These are phyloP conservation scores for Crocuta crocuta DNA, from an alignment of 2,113 vertebrate species.

Conservation along the genomic window DNA sequence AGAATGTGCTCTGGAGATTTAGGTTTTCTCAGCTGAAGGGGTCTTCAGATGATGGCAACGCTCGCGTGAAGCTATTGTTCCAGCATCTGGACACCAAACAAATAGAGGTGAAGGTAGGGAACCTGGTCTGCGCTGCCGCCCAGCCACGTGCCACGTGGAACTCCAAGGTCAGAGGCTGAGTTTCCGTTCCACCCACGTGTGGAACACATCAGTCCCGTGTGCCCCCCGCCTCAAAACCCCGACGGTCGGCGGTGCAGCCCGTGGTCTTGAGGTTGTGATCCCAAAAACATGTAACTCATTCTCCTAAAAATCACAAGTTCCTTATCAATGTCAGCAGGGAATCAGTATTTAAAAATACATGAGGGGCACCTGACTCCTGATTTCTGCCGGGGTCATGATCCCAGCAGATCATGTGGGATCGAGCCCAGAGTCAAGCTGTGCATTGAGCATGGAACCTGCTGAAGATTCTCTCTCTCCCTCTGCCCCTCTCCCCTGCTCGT, in stretches of 20 bases:
- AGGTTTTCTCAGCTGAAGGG: conserved; percentile 98
- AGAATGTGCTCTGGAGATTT: conserved; percentile 94
- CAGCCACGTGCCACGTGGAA: accelerated
- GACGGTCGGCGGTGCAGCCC: not conserved
- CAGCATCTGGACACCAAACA: conserved; percentile 94
- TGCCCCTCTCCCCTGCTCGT: not conserved
- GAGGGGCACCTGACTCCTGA: not conserved
- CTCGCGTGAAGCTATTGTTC: conserved; percentile 94
- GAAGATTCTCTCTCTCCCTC: not conserved
- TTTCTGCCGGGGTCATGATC: not conserved
- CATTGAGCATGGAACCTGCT: not conserved
- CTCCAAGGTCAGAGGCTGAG: accelerated
- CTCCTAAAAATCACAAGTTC: not conserved
- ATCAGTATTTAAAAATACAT: not conserved
- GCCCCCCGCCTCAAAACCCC: not conserved
- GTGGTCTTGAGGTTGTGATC: not conserved
- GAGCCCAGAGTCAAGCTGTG: not conserved
- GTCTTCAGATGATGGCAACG: conserved; percentile 96
- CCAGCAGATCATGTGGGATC: not conserved
- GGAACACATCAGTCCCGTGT: too few species aligned
- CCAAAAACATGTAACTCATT: not conserved
- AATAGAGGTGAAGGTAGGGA: conserved; percentile 96
- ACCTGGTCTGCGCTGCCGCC: accelerated
- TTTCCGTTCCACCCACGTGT: accelerated
- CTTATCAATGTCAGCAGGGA: not conserved